Percentiles rank a stretch among this genome's conserved stretches.
Conservation (phyloP, 2,113 vertebrate genomes). For the Neotragus pygmaeus region DNA sequence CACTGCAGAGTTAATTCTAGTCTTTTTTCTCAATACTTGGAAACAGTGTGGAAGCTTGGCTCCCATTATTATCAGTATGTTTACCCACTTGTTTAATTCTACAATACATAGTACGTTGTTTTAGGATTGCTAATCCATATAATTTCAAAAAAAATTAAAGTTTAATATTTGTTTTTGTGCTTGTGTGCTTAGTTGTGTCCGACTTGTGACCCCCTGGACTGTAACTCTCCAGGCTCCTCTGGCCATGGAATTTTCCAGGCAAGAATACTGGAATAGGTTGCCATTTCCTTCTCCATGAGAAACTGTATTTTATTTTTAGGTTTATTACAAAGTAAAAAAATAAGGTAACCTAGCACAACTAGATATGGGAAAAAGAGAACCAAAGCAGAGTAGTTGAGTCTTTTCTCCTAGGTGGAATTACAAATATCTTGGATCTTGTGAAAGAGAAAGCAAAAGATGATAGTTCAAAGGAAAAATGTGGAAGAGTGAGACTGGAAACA, state of each 20-base stretch:
- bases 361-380: not conserved
- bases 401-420: not conserved
- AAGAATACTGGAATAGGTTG: not conserved
- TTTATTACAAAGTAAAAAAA: not conserved
- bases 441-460: not conserved
- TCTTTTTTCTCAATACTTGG: not conserved
- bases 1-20: not conserved
- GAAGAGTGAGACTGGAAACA: not conserved
- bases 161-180: not conserved
- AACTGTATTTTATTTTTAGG: conserved; percentile 2
- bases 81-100: conserved; percentile 2
- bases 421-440: not conserved
- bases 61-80: not conserved
- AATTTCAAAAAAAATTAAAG: not conserved
- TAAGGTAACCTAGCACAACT: not conserved
- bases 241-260: not conserved
- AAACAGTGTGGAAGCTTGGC: not conserved
- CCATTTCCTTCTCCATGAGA: not conserved
- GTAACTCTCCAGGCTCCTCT: not conserved
- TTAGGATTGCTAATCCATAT: not conserved
- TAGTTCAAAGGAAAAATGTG: not conserved
- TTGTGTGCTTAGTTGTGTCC: not conserved
- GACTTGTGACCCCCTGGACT: not conserved
- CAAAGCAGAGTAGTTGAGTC: not conserved
- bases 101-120: not conserved